Conservation (phyloP, 2,113 vertebrate species). For the Empidonax traillii region DNA sequence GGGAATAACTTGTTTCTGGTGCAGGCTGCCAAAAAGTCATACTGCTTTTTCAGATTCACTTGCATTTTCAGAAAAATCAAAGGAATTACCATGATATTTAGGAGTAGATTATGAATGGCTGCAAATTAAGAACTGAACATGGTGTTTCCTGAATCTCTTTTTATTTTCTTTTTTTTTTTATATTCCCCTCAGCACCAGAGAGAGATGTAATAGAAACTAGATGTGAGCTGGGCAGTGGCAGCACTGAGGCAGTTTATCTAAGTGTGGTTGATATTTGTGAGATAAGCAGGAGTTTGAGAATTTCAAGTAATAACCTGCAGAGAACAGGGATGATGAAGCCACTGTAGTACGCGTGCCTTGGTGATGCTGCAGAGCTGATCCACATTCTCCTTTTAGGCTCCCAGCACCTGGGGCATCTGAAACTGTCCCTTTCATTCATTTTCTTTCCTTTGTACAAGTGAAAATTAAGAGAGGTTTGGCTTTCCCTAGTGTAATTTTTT, state of each 20-base stretch:
- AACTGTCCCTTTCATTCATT: neutral
- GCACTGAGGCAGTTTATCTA: neutral
- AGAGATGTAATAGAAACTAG: neutral
- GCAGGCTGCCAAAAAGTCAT: slow-evolving; percentile 15
- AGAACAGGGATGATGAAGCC: accelerated
- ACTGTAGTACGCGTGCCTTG: accelerated
- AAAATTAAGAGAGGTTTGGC: neutral
- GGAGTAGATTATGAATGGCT: neutral
- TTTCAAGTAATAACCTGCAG: neutral
- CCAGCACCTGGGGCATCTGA: neutral
- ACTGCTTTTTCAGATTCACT: neutral
- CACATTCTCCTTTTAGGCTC: neutral
- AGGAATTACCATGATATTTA: neutral
- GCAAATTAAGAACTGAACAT: neutral
- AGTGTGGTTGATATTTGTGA: neutral
- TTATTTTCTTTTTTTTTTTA: neutral
- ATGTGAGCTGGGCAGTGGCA: neutral
- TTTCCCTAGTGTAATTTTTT: neutral
- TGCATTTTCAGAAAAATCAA: neutral
- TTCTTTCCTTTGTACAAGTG: neutral
- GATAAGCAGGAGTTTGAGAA: neutral
- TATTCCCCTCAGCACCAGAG: neutral
- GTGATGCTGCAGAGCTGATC: neutral
- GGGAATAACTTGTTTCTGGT: slow-evolving; percentile 9
- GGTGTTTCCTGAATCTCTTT: neutral